Evolutionary conservation across 2,113 vertebrate species (phyloP), one percentile per base, ranked within the genome.

Genomic region (Lamprologus tigripictilis): DNA sequence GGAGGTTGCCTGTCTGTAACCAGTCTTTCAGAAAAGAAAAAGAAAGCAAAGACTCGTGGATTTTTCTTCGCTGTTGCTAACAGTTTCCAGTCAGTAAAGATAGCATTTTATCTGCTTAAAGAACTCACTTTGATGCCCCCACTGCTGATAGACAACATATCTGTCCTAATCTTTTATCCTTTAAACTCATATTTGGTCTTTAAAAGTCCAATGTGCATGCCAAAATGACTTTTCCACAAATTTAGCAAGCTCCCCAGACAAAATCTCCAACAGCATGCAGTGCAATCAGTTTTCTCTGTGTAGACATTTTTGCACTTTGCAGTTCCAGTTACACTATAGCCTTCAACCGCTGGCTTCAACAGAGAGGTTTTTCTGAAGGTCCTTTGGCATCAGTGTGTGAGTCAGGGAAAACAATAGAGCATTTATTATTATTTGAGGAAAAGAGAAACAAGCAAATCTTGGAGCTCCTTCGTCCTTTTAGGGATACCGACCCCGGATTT

Each of bases 1-100:
- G 78, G 63, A 81, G 61, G 85, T 63, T 82, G 85, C 63, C 80
- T 84, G 85, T 83, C 88, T 91, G 68, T 61, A 84, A 84, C 58
- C 9, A 47, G 73, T 71, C 57, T 31, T 71, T 83, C 40, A 84
- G 51, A 33, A 85, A 68, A 68, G 33, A 79, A 84, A 79, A 85
- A 40, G 6, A 80, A 84, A 51, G 68, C 33, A 58, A 85, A 90
- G 79, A 81, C 63, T 42, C 5, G 13, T 55, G 33, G 68, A 82
- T 84, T 81, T 79, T 42, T 90, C 10, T 81, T 82, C n/a, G 5
- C 31, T 71, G 61, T 61, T 68, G 26, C 63, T 53, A 55, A 81
- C 71, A 68, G 47, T 12, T 81, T 68, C 13, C 7, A 53, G 37
- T 53, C 19, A 53, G 78, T 35, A 42, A 85, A 80, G 51, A 73